phyloP scores from a whole-genome alignment of 1,140 invertebrate genomes.

The Mya arenaria region DNA sequence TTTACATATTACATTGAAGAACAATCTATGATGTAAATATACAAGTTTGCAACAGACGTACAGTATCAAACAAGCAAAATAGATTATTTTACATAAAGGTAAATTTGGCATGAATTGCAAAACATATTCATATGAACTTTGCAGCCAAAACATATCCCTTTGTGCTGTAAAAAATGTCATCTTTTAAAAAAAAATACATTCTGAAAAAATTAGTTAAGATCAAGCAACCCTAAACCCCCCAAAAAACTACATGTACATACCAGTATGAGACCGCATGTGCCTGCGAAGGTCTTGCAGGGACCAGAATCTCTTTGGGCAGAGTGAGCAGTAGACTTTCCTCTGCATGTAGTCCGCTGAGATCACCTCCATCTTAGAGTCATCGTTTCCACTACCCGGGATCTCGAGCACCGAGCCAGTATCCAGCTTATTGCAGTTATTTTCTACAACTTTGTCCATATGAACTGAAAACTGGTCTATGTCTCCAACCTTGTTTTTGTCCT shows the following conservation, averaged over 20 bases:
- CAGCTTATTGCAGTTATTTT: slow-evolving; percentile 70
- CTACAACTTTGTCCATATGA: slow-evolving; percentile 74
- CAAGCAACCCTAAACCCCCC: too few relatives aligned
- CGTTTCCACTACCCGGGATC: slow-evolving; percentile 81
- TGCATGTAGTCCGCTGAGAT: slow-evolving; percentile 90
- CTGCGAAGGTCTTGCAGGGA: slow-evolving; percentile 94
- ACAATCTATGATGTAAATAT: too few relatives aligned
- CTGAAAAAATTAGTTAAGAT: too few relatives aligned
- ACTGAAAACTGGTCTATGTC: slow-evolving; percentile 69
- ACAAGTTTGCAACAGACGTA: too few relatives aligned
- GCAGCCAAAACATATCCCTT: too few relatives aligned
- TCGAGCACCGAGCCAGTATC: slow-evolving; percentile 62
- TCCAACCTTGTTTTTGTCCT: slow-evolving; percentile 76
- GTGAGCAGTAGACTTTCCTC: slow-evolving; percentile 88
- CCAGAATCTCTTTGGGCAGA: slow-evolving; percentile 96
- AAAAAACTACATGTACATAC: slow-evolving; percentile 70
- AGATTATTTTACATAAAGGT: too few relatives aligned
- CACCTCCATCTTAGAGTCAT: slow-evolving; percentile 82
- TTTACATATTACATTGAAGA: too few relatives aligned
- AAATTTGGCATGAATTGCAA: too few relatives aligned
- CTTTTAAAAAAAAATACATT: too few relatives aligned
- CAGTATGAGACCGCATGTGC: slow-evolving; percentile 88
- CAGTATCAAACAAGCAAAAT: too few relatives aligned
- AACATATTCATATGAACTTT: too few relatives aligned
- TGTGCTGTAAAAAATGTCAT: too few relatives aligned